Evolutionary conservation across 1,140 invertebrate species (phyloP).

Genomic region (Lucilia sericata): DNA sequence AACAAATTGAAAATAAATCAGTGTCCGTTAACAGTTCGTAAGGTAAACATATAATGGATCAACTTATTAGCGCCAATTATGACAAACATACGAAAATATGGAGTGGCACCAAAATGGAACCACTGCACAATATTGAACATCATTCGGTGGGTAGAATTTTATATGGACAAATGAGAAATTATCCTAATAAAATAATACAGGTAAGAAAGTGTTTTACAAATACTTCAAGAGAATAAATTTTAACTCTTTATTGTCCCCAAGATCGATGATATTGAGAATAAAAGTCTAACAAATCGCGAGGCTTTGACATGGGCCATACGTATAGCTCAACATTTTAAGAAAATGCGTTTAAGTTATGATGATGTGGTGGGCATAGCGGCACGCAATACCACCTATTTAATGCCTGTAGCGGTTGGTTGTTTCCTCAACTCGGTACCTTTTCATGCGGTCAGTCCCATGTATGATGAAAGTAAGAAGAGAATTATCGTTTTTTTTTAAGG

Average conservation of each 20-base stretch:
- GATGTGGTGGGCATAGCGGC: constrained; percentile 62
- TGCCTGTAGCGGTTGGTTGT: constrained; percentile 60
- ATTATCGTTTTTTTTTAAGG: background rate
- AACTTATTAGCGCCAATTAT: background rate
- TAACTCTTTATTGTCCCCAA: background rate
- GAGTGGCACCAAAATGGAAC: constrained; percentile 24
- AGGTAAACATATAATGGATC: background rate
- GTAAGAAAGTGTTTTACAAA: background rate
- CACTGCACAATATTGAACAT: constrained; percentile 14
- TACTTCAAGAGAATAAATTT: background rate
- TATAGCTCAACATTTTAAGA: constrained; percentile 58
- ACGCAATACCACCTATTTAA: constrained; percentile 59
- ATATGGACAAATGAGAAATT: background rate
- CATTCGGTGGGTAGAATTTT: constrained; percentile 23
- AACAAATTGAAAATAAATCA: too few relatives aligned
- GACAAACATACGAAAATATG: constrained; percentile 25
- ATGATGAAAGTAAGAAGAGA: constrained; percentile 41
- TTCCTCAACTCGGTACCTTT: constrained; percentile 61
- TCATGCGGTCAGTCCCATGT: constrained; percentile 53
- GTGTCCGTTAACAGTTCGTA: background rate
- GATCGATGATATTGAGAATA: background rate
- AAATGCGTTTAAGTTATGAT: constrained; percentile 54
- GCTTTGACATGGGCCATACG: constrained; percentile 55
- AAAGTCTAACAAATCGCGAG: background rate
- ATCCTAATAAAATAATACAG: background rate